These are phyloP conservation scores for Lingula anatina DNA, from an alignment of 2,888 invertebrate genomes.

Conservation along the genomic window DNA sequence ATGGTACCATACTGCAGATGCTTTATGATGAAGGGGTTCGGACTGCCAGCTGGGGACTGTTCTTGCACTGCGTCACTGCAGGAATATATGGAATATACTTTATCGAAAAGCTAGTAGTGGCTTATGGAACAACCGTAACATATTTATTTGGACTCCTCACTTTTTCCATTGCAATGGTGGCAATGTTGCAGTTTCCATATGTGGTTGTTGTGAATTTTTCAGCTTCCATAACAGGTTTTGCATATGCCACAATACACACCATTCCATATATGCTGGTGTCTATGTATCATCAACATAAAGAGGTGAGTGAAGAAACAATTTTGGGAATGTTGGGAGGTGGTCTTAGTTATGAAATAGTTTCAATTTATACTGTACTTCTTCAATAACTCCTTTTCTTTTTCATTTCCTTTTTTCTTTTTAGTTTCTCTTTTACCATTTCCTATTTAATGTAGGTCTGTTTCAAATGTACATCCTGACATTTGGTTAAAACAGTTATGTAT, in stretches of 20 bases:
- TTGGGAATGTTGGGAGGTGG: too few species aligned
- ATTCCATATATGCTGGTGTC: slow-evolving; percentile 93
- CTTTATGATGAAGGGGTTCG: slow-evolving; percentile 85
- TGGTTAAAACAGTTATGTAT: too few species aligned
- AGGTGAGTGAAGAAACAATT: too few species aligned
- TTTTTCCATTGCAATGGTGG: slow-evolving; percentile 75
- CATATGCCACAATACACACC: slow-evolving; percentile 94
- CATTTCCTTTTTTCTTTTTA: too few species aligned
- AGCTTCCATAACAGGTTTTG: slow-evolving; percentile 87
- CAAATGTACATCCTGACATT: too few species aligned
- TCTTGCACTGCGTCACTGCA: slow-evolving; percentile 75
- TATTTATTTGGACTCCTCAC: slow-evolving; percentile 43
- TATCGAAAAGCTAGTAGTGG: slow-evolving; percentile 78
- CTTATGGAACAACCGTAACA: slow-evolving; percentile 52
- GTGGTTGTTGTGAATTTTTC: slow-evolving; percentile 71
- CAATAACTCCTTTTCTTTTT: too few species aligned
- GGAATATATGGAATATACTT: slow-evolving; percentile 67
- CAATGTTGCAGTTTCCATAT: slow-evolving; percentile 76
- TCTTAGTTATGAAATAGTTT: too few species aligned
- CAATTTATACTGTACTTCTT: too few species aligned
- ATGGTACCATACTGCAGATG: slow-evolving; percentile 37
- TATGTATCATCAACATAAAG: slow-evolving; percentile 86
- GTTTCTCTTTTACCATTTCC: too few species aligned
- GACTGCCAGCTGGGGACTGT: slow-evolving; percentile 95
- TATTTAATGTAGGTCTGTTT: too few species aligned